Conservation (phyloP, 2,888 invertebrate species). For the Andrena flavipes region DNA sequence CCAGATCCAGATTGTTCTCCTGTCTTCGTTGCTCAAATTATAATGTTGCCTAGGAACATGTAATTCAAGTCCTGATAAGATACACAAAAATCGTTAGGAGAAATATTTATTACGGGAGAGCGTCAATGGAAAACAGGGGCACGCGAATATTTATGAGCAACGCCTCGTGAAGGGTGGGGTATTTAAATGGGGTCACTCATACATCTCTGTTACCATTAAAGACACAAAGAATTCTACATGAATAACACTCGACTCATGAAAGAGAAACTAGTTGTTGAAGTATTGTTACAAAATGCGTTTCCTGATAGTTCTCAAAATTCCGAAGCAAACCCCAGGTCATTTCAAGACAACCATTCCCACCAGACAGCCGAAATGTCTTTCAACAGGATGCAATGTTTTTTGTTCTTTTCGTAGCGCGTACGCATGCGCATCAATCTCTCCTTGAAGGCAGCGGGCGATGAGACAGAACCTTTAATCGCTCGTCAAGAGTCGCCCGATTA, state of each 20-base stretch:
- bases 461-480: constrained; percentile 73
- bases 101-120: constrained; percentile 58
- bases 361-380: constrained; percentile 24
- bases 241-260: constrained; percentile 5
- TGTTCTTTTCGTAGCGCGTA: constrained; percentile 64
- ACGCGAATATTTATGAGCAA: constrained; percentile 55
- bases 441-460: constrained; percentile 53
- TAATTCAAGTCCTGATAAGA: constrained; percentile 38
- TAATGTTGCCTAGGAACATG: constrained; percentile 5
- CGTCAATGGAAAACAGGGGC: constrained; percentile 42
- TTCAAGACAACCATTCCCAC: background rate
- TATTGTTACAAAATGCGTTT: background rate
- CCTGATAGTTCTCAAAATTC: constrained; percentile 7
- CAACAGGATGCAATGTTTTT: constrained; percentile 66
- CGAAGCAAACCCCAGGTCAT: constrained; percentile 4
- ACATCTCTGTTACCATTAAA: constrained; percentile 41
- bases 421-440: constrained; percentile 62
- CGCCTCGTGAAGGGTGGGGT: constrained; percentile 45
- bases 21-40: background rate
- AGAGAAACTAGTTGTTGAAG: background rate
- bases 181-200: constrained; percentile 60
- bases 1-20: background rate
- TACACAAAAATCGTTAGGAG: constrained; percentile 54
- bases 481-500: constrained; percentile 72
- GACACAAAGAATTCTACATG: constrained; percentile 37